Base-by-base conservation (phyloP, 2,113 vertebrate species). In the Eira barbara region DNA sequence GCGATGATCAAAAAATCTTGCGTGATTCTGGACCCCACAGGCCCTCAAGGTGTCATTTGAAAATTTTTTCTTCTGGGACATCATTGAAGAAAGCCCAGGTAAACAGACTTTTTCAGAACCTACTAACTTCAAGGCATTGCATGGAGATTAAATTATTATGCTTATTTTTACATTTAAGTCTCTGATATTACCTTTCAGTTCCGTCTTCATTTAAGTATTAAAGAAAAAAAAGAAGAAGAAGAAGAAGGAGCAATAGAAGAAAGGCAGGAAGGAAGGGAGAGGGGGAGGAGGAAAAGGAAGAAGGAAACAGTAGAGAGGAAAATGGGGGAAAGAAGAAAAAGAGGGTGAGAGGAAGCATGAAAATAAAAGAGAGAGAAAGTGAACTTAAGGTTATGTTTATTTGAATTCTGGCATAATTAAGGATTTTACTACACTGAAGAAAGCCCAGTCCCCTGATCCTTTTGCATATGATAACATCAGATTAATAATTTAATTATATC, bases 361-460 rank as follows among this genome's bases (percentile, higher is more conserved):
- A 39, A 63, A 4, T 17, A 63, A 39, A 67, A 78, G 55, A 52
- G 25, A 42, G 36, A 80, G 57, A 63, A 93, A 63, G 52, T 36
- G 61, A 76, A 91, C 42, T 45, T 18, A 89, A 86, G 8, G 17
- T 73, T 84, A 80, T 5, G 57, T 79, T 73, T 73, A 89, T 55
- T 78, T 93, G 29, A 85, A 95, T 93, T 95, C 25, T 86, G 18
- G 2, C 29, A 63, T 91, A 97, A 47, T 85, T 96, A 80, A 95
- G 20, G n/a, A 76, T 42, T 57, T 85, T 47, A 80, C 11, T 52
- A 49, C 7, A 49, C 6, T 85, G 47, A 97, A 73, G 31, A 85
- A 88, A 83, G 20, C 34, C 10, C 78, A 31, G 15, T 73, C 59
- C 71, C 89, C 20, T 49, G 7, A 34, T 27, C 13, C 7, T 39